Conservation (phyloP, 2,888 invertebrate genomes). For the Serripes groenlandicus region DNA sequence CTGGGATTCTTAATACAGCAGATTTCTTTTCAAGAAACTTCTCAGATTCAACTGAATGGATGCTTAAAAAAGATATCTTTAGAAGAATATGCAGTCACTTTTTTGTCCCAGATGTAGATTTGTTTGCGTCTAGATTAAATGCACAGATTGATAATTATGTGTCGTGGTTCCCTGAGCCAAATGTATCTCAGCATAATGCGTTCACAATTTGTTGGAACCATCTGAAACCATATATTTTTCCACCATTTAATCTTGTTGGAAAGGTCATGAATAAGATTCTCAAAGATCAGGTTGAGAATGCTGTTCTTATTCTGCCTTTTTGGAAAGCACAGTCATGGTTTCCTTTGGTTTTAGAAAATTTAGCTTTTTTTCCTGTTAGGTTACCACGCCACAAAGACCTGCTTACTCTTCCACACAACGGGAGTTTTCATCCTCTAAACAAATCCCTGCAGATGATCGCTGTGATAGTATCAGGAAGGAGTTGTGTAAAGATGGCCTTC, state of each 20-base stretch:
- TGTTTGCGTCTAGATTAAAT: no score
- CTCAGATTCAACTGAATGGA: slow-evolving; percentile 59
- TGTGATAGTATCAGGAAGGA: slow-evolving; percentile 38
- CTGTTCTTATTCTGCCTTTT: slow-evolving; percentile 38
- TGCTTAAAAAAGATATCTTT: slow-evolving; percentile 47
- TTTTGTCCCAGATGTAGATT: no score
- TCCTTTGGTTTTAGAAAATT: slow-evolving; percentile 26
- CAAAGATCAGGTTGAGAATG: slow-evolving; percentile 32
- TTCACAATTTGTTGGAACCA: slow-evolving; percentile 30
- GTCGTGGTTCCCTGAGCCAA: slow-evolving; percentile 14
- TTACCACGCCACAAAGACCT: slow-evolving; percentile 40
- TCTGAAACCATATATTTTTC: slow-evolving; percentile 28
- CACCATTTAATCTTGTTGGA: no score
- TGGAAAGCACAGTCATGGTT: no score
- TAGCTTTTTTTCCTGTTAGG: no score
- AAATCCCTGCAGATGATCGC: slow-evolving; percentile 17
- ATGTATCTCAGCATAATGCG: slow-evolving; percentile 33
- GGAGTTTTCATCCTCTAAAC: slow-evolving; percentile 16
- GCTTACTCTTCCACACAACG: slow-evolving; percentile 10
- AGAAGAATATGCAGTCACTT: no score
- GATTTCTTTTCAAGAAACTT: slow-evolving; percentile 54
- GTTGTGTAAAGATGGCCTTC: slow-evolving; percentile 21
- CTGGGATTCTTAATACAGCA: slow-evolving; percentile 32
- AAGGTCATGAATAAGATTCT: slow-evolving; percentile 34
- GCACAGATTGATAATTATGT: slow-evolving; percentile 38